Conservation (phyloP, 2,113 vertebrate genomes). For the Scartelaos histophorus region DNA sequence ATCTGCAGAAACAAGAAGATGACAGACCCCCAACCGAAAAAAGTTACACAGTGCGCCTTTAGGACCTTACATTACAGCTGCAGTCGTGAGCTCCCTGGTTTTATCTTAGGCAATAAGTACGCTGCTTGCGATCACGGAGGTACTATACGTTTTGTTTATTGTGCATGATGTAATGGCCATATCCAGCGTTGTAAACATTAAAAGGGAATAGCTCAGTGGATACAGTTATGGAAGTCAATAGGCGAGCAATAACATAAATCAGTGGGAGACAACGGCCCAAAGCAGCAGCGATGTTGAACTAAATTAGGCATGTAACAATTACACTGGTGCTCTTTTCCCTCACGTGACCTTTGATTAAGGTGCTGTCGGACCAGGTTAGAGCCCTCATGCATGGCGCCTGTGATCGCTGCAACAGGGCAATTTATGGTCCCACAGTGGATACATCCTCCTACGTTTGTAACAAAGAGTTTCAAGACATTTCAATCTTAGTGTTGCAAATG, state of each 20-base stretch:
- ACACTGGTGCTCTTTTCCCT: constrained; percentile 47
- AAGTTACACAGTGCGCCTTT: no score
- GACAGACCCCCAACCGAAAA: no score
- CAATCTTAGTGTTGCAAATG: neutral
- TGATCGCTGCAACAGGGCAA: constrained; percentile 54
- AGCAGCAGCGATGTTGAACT: constrained; percentile 64
- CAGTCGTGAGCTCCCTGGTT: constrained; percentile 26
- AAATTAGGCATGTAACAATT: constrained; percentile 75
- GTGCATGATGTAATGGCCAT: constrained; percentile 62
- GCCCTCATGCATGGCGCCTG: constrained; percentile 48
- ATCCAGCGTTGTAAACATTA: constrained; percentile 59
- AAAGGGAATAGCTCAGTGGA: constrained; percentile 55
- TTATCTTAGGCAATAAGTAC: constrained; percentile 51
- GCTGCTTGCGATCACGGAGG: constrained; percentile 40
- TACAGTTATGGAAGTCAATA: constrained; percentile 69
- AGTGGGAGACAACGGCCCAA: constrained; percentile 68
- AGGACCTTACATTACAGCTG: constrained; percentile 40
- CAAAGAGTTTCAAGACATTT: constrained; percentile 33
- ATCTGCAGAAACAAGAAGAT: no score
- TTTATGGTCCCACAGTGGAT: constrained; percentile 56
- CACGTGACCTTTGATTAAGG: constrained; percentile 68
- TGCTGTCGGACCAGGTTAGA: constrained; percentile 42
- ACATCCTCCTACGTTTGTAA: constrained; percentile 44
- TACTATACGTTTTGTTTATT: constrained; percentile 53
- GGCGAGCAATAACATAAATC: constrained; percentile 70